These are phyloP conservation scores for Rhizoglyphus robini DNA, from an alignment of 1,140 invertebrate species.

Conservation along the genomic window DNA sequence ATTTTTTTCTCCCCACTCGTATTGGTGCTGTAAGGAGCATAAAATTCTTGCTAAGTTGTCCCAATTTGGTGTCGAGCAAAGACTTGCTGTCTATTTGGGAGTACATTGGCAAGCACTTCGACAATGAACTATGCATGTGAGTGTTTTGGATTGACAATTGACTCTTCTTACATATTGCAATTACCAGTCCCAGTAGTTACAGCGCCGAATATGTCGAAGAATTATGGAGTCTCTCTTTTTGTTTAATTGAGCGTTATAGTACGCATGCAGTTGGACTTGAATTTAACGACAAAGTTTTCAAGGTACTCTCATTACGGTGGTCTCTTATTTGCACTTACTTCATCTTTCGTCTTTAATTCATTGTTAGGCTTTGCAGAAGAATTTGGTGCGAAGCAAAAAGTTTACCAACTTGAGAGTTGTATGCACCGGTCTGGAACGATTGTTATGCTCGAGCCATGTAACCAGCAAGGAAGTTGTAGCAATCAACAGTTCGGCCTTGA, in stretches of 20 bases:
- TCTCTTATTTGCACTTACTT: neutral
- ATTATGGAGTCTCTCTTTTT: constrained; percentile 54
- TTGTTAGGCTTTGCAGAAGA: neutral
- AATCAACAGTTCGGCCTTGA: neutral
- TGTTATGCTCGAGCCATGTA: neutral
- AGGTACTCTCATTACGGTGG: constrained; percentile 24
- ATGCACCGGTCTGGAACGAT: neutral
- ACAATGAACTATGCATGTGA: constrained; percentile 2
- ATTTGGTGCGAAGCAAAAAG: neutral
- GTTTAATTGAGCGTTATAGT: constrained; percentile 45
- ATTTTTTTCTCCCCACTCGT: constrained; percentile 47
- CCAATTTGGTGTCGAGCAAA: constrained; percentile 22
- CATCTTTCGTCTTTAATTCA: neutral
- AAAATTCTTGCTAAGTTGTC: constrained; percentile 54
- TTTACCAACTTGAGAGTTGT: neutral
- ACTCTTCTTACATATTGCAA: constrained; percentile 12
- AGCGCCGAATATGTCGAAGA: constrained; percentile 49
- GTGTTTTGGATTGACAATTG: neutral
- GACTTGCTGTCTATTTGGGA: constrained; percentile 1
- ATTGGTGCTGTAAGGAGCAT: constrained; percentile 55
- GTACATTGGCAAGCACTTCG: constrained; percentile 16
- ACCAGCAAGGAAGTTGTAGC: neutral
- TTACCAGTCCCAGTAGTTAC: constrained; percentile 32
- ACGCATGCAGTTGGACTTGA: constrained; percentile 30
- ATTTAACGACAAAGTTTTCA: constrained; percentile 30